Base-by-base conservation (phyloP, 2,797 vertebrate species). In the Lacerta bilineata region DNA sequence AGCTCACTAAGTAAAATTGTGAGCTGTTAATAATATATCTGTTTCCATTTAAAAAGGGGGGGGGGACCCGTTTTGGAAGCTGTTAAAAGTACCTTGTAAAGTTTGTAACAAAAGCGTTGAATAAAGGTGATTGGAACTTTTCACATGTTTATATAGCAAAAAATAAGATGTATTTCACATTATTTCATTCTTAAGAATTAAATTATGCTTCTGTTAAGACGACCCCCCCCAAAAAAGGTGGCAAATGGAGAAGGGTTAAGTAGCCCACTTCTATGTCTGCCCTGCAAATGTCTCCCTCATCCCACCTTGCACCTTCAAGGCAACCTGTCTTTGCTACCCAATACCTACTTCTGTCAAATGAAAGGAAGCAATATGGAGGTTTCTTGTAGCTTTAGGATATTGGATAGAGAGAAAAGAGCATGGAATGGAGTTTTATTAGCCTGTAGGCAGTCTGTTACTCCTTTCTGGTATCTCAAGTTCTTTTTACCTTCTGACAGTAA, bases 11-110 rank as follows among this genome's bases (percentile, higher is more conserved):
- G 41, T 87, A 93, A 95, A 96, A 95, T 91, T 91, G 87, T 95
- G 95, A 95, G 87, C 93, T 92, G n/a, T 86, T 87, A 80, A 72
- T 92, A 93, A 90, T 92, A 92, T 87, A 90, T 88, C 86, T 91
- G 84, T 95, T 95, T 5, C 86, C 92, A 90, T 77, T 33, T 33
- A 69, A 82, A 88, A 78, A 87, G 80, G 95, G 93, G 91, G 95
- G 80, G 95, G 93, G 91, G 95, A 94, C 89, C 94, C 88, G 75
- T 93, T 78, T 93, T 90, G 96, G 91, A 93, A 89, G 87, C 91
- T 94, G 13, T 0, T 91, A 86, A 50, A 90, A 92, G 86, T 88
- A 91, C 91, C 86, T 80, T 74, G n/a, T 88, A 46, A 89, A 85
- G 93, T 92, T 95, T 87, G 88, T 91, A 80, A 86, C 6, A 81